Evolutionary conservation across 2,797 vertebrate species (phyloP), one percentile per base, ranked within the genome.

Genomic region (Anabas testudineus): DNA sequence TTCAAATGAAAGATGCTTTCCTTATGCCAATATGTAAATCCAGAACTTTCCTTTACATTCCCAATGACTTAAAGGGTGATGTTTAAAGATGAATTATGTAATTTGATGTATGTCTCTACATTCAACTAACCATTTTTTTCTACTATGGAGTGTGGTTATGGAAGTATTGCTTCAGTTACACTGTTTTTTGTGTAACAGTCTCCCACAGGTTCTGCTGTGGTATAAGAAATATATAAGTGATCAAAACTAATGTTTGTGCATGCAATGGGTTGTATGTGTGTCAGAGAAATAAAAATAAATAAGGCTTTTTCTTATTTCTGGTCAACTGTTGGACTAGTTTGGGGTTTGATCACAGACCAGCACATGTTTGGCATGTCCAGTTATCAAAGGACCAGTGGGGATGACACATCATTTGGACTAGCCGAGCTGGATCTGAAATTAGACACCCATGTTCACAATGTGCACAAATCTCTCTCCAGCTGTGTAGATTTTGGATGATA

Each of bases 391-490:
- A 37, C 6, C 56, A 58, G 26, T 51, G 63, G 49, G 30, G 60
- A 75, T 72, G 75, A 82, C 71, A 81, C 64, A 59, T 60, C 3
- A 3, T 39, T 75, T 68, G 75, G 72, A 65, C 43, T 13, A 52
- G 34, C 18, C 26, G 15, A 67, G 36, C 36, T 76, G 22, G n/a
- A 24, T 55, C 41, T 21, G 49, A 81, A 81, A 86, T 84, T 59
- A 53, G 56, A 84, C 30, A 55, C 83, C 86, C 56, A 71, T 85
- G 78, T 82, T 71, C 64, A 34, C n/a, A n/a, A n/a, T 47, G n/a
- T n/a, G n/a, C n/a, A 10, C 61, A 78, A 72, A 86, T 63, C 48
- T 53, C 36, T 26, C 46, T 60, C n/a, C 42, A 56, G 67, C 77
- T 85, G 34, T 71, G 52, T 28, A 32, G 15, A 28, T 65, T 24